Evolutionary conservation across 2,113 vertebrate genomes (phyloP).

Genomic region (Eclectus roratus): DNA sequence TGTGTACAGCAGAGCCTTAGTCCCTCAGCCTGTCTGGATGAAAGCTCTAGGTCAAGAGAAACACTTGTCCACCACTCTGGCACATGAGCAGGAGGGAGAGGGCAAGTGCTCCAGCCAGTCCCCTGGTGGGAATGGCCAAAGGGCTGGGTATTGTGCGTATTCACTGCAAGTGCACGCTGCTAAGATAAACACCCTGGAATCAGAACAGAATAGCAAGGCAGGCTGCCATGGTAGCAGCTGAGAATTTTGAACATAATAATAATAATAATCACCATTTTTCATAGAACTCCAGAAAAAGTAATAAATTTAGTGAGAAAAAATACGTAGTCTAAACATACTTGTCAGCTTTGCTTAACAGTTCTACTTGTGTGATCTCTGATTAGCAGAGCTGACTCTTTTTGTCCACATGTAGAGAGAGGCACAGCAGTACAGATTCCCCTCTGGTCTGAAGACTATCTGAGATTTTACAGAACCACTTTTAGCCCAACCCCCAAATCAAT

Average conservation of each 20-base stretch:
- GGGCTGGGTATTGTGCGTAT: background rate
- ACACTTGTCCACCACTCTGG: background rate
- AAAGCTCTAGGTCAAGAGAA: background rate
- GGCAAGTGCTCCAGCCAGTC: background rate
- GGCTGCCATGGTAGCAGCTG: background rate
- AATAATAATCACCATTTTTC: background rate
- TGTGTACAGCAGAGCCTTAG: background rate
- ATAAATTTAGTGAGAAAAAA: background rate
- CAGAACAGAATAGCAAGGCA: too few relatives aligned
- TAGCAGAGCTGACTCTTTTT: background rate
- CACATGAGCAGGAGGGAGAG: fast-evolving
- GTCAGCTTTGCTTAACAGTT: background rate
- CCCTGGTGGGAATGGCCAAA: background rate
- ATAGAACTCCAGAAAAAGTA: background rate
- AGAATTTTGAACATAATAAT: background rate
- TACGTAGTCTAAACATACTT: background rate
- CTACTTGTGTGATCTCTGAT: background rate
- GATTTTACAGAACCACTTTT: background rate
- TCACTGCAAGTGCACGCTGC: too few relatives aligned
- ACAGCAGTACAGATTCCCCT: background rate
- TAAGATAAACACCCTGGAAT: background rate
- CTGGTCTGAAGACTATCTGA: background rate
- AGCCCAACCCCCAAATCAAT: background rate
- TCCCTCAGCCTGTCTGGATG: background rate
- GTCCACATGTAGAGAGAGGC: too few relatives aligned